Percentiles rank a stretch among this genome's conserved stretches.
These are phyloP conservation scores for Sorex maritimensis DNA, from an alignment of 2,797 vertebrate species.

Conservation along the genomic window DNA sequence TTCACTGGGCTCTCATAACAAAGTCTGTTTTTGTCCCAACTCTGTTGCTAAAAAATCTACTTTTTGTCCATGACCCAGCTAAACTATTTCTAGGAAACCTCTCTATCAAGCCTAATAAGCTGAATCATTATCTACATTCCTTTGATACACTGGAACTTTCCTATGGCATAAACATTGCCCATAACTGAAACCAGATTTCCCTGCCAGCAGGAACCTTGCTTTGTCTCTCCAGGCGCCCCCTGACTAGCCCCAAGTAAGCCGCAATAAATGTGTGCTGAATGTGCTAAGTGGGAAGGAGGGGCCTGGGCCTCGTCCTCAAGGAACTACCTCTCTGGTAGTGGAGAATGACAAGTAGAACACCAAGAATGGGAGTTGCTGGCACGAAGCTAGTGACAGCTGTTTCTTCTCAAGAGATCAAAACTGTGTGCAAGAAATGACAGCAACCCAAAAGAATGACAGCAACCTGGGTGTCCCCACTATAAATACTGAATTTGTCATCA, in stretches of 20 bases:
- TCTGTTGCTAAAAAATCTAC: slow-evolving; percentile 31
- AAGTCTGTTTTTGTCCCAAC: slow-evolving; percentile 50
- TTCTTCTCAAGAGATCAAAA: slow-evolving; percentile 43
- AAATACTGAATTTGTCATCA: slow-evolving; percentile 44
- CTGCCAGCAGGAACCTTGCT: slow-evolving; percentile 28
- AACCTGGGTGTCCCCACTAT: not conserved
- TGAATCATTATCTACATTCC: not conserved
- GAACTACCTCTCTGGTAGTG: not conserved
- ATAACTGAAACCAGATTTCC: slow-evolving; percentile 41
- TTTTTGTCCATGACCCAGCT: slow-evolving; percentile 41
- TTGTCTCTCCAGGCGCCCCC: not conserved
- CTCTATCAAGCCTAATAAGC: slow-evolving; percentile 36
- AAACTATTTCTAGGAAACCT: slow-evolving; percentile 34
- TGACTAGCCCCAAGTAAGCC: slow-evolving; percentile 5
- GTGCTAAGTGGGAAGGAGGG: not conserved
- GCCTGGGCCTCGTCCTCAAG: not conserved
- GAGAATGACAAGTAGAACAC: not conserved
- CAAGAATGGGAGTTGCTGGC: not conserved
- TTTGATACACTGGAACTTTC: slow-evolving; percentile 14
- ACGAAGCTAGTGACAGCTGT: not conserved
- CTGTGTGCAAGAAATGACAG: no score
- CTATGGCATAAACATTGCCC: not conserved
- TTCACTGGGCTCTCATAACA: not conserved
- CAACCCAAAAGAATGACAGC: not conserved
- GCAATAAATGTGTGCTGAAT: not conserved